Conservation (phyloP, 2,888 invertebrate species). For the Platycheirus rosarum region DNA sequence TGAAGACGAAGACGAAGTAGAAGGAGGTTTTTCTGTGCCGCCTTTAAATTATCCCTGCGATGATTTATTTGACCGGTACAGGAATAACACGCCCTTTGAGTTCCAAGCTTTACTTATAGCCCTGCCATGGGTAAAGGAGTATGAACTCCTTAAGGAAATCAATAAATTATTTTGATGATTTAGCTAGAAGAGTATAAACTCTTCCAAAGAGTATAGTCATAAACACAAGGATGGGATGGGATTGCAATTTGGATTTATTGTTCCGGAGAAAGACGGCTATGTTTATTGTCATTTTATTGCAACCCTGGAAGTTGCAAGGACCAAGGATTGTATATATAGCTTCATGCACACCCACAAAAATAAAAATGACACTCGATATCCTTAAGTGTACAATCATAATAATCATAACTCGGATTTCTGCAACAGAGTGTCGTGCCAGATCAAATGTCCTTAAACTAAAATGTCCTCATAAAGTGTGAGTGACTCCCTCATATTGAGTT, state of each 20-base stretch:
- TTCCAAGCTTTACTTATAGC: conserved; percentile 29
- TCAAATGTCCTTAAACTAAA: conserved; percentile 50
- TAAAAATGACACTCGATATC: conserved; percentile 55
- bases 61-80: conserved; percentile 68
- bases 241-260: conserved; percentile 55
- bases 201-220: conserved; percentile 25
- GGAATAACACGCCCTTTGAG: conserved; percentile 69
- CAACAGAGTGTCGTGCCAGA: conserved; percentile 5
- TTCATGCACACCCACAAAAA: conserved; percentile 29
- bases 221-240: conserved; percentile 51
- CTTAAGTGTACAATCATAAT: conserved; percentile 62
- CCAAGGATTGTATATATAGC: not conserved
- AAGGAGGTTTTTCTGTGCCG: conserved; percentile 31
- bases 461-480: conserved; percentile 26
- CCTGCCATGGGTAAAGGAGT: conserved; percentile 20
- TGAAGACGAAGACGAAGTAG: conserved; percentile 1
- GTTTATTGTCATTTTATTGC: conserved; percentile 67
- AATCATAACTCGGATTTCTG: conserved; percentile 61
- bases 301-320: conserved; percentile 24
- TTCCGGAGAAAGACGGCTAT: conserved; percentile 7
- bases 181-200: conserved; percentile 47
- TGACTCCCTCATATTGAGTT: conserved; percentile 32
- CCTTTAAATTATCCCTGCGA: conserved; percentile 62
- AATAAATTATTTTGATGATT: conserved; percentile 71
- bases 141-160: conserved; percentile 37